Evolutionary conservation across 2,888 invertebrate genomes (phyloP), one percentile per base, ranked within the genome.

Genomic region (Caenorhabditis sinica): DNA sequence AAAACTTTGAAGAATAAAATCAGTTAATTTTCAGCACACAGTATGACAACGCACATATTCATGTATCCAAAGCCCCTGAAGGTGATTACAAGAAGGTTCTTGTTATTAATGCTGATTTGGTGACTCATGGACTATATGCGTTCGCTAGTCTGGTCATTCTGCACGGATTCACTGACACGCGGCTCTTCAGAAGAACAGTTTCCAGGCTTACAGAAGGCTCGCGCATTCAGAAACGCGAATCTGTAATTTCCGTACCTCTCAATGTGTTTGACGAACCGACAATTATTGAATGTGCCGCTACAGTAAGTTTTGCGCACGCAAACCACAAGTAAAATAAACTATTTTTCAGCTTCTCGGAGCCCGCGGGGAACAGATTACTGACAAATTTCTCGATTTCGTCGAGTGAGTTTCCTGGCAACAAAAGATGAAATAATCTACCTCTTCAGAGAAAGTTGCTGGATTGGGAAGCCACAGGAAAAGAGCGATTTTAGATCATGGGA

Each of bases 381-480:
- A 49, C 6, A 5, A 36, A 1, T 4, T 60, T 20, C 2, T 76
- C 13, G 60, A 69, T 9, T 68, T 60, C 17, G 60, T 68, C n/a
- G 60, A 76, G 76, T 76, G 23, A 51, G 60, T 60, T 13, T 36
- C 13, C 15, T 53, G 6, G 1, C 0, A n/a, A n/a, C 0, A 13
- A 1, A 49, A 49, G 49, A 23, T 28, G 5, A 23, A n/a, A 6
- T 53, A n/a, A 20, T 53, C 23, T 49, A 5, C 4, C n/a, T 4
- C 49, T 76, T 36, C 49, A 76, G 75, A 33, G 5, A 28, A 17
- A 28, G 30, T 11, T 68, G 66, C 43, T 76, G 75, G 75, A 9
- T 2, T 9, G 13, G 11, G 17, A 53, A 25, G n/a, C 53, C 65
- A 20, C n/a, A n/a, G n/a, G n/a, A n/a, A 4, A 17, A 11, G 66